Conservation (phyloP, 1,140 invertebrate genomes). For the Cryptotermes secundus region DNA sequence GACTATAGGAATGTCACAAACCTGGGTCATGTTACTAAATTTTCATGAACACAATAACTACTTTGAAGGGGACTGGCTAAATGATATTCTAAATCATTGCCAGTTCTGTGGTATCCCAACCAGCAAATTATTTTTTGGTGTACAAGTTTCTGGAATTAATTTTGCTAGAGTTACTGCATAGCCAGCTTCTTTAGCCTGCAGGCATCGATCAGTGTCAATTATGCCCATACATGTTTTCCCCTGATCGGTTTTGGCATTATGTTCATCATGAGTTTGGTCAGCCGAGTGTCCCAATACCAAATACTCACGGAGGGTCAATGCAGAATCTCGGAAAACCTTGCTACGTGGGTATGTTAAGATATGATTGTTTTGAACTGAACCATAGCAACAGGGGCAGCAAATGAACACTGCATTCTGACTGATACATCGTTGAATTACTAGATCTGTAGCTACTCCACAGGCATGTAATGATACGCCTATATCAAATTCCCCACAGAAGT, state of each 20-base stretch:
- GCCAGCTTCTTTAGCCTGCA: slow-evolving; percentile 68
- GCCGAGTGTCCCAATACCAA: slow-evolving; percentile 82
- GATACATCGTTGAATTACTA: slow-evolving; percentile 84
- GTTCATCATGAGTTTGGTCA: slow-evolving; percentile 80
- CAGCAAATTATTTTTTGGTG: slow-evolving; percentile 91
- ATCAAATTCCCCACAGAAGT: slow-evolving; percentile 74
- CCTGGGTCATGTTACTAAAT: too few species aligned
- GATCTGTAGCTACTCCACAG: slow-evolving; percentile 91
- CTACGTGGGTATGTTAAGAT: slow-evolving; percentile 60
- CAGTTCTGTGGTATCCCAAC: slow-evolving; percentile 61
- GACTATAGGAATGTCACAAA: too few species aligned
- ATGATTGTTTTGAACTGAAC: slow-evolving; percentile 73
- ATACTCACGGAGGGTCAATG: slow-evolving; percentile 64
- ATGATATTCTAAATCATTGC: not conserved
- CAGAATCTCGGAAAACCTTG: slow-evolving; percentile 48
- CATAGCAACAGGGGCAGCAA: slow-evolving; percentile 94
- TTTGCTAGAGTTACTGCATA: slow-evolving; percentile 76
- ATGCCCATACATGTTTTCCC: slow-evolving; percentile 81
- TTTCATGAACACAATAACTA: too few species aligned
- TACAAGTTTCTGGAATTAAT: slow-evolving; percentile 76
- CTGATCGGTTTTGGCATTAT: slow-evolving; percentile 68
- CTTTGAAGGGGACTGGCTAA: too few species aligned
- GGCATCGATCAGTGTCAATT: slow-evolving; percentile 82
- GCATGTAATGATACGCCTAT: slow-evolving; percentile 89
- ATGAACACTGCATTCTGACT: slow-evolving; percentile 77